These are phyloP conservation scores for Lasius platythorax DNA, from an alignment of 2,888 invertebrate genomes.

Conservation along the genomic window DNA sequence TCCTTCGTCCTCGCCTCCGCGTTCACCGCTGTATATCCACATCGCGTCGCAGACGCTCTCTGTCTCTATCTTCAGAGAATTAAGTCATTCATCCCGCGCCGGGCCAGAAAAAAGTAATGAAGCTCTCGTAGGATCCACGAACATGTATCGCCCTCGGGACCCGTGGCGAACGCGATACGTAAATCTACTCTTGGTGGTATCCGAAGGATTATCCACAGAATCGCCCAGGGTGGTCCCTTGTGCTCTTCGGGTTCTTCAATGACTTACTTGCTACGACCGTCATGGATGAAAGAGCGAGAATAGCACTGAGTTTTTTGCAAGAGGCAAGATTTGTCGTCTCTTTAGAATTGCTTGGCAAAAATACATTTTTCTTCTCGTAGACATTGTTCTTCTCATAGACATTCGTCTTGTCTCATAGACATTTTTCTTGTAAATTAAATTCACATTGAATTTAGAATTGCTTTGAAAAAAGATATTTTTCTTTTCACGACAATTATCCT, in stretches of 20 bases:
- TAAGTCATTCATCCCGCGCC: slow-evolving; percentile 74
- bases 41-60: slow-evolving; percentile 21
- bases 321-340: slow-evolving; percentile 2
- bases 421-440: not conserved
- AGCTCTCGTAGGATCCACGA: slow-evolving; percentile 63
- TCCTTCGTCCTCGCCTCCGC: slow-evolving; percentile 33
- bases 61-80: slow-evolving; percentile 61
- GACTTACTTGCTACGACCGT: slow-evolving; percentile 37
- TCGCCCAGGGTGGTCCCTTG: slow-evolving; percentile 52
- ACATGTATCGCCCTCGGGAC: slow-evolving; percentile 49
- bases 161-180: slow-evolving; percentile 59
- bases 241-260: slow-evolving; percentile 23
- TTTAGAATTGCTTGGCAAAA: slow-evolving; percentile 1
- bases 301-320: not conserved
- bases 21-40: slow-evolving; percentile 18
- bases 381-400: not conserved
- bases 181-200: slow-evolving; percentile 48
- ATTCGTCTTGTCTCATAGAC: not conserved
- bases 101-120: slow-evolving; percentile 77
- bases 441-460: not conserved
- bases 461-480: not conserved
- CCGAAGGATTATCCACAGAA: slow-evolving; percentile 42
- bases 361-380: not conserved
- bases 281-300: slow-evolving; percentile 32
- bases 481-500: not conserved